phyloP scores from a whole-genome alignment of 1,140 invertebrate genomes.

The Hesperophylax magnus region DNA sequence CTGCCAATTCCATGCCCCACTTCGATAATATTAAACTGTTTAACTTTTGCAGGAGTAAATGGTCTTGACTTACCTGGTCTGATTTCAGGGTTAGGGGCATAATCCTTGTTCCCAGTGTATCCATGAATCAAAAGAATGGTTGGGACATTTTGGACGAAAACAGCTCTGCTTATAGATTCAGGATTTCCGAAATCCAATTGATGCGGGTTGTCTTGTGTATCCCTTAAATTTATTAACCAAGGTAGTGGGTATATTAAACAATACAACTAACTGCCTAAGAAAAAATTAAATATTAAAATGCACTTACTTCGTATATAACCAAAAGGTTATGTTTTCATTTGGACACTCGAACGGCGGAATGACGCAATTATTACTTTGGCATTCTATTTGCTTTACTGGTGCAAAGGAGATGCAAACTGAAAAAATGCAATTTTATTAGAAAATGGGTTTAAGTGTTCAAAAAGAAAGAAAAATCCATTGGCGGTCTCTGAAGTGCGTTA shows the following conservation, averaged over 20 bases:
- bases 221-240: conserved; percentile 56
- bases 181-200: conserved; percentile 63
- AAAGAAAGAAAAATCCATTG: too few species aligned
- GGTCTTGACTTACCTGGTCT: conserved; percentile 68
- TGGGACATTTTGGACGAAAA: conserved; percentile 63
- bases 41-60: too few species aligned
- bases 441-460: too few species aligned
- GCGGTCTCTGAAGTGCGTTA: too few species aligned
- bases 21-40: too few species aligned
- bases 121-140: conserved; percentile 72
- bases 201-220: conserved; percentile 66
- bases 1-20: too few species aligned
- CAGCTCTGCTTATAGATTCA: conserved; percentile 64
- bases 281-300: background rate
- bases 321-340: conserved; percentile 73
- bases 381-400: background rate
- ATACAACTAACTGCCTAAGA: too few species aligned
- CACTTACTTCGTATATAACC: conserved; percentile 72
- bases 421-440: too few species aligned
- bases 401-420: background rate
- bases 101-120: conserved; percentile 73
- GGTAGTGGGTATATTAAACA: background rate
- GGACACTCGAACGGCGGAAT: conserved; percentile 67
- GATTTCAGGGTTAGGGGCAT: conserved; percentile 72
- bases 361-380: conserved; percentile 58